Percentiles rank a stretch among this genome's conserved stretches.
These are phyloP conservation scores for Brotogeris chrysoptera DNA, from an alignment of 2,797 vertebrate species.

Conservation along the genomic window DNA sequence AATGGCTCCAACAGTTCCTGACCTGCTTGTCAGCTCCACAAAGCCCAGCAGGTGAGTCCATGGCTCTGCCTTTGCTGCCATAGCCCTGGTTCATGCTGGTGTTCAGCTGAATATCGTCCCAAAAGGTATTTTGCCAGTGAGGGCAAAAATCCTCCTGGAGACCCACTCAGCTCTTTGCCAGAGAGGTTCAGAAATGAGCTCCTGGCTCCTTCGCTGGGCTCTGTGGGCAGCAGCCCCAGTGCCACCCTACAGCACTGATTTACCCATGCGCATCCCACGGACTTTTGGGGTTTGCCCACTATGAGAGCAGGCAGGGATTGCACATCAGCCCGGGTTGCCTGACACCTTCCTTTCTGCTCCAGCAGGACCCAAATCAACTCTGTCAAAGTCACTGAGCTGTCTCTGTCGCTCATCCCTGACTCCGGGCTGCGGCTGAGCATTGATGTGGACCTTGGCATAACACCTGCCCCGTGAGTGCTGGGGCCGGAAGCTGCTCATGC, in stretches of 20 bases:
- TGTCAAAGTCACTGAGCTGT: not conserved
- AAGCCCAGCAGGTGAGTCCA: constrained; percentile 3
- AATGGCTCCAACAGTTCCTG: not conserved
- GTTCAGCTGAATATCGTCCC: rapidly evolving
- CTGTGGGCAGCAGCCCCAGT: not conserved
- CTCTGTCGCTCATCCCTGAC: not conserved
- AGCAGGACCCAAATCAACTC: not conserved
- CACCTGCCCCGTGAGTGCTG: not conserved
- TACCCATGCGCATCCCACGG: rapidly evolving
- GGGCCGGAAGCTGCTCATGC: not conserved
- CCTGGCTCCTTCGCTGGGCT: not conserved
- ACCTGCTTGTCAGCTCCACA: not conserved
- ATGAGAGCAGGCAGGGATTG: not conserved
- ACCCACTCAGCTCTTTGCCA: rapidly evolving
- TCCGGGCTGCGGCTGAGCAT: not conserved
- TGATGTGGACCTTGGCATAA: not conserved
- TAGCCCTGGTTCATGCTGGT: rapidly evolving
- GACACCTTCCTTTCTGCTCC: not conserved
- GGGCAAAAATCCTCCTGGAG: not conserved
- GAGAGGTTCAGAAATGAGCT: not conserved
- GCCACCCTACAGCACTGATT: rapidly evolving
- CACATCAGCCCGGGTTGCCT: rapidly evolving
- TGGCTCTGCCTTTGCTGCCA: not conserved
- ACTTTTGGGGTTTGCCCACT: not conserved
- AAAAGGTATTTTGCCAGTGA: rapidly evolving